Evolutionary conservation across 2,113 vertebrate genomes (phyloP).

Genomic region (Delphinus delphis): DNA sequence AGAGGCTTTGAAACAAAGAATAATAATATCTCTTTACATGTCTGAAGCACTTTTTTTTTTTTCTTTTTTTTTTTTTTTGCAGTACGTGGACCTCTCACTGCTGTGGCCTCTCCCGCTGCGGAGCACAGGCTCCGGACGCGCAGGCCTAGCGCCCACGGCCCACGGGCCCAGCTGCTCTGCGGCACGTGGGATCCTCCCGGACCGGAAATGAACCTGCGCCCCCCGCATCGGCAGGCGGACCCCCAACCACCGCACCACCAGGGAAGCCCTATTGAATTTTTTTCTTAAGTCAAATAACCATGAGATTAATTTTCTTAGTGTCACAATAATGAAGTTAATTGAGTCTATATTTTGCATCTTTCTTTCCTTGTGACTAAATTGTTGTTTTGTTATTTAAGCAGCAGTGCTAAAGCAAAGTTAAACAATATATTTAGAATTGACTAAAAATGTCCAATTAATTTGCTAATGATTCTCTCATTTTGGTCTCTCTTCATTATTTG

Average conservation of each 20-base stretch:
- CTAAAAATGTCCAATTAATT: background rate
- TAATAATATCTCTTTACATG: background rate
- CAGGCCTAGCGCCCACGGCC: too few relatives aligned
- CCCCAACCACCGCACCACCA: too few relatives aligned
- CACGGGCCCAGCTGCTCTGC: too few relatives aligned
- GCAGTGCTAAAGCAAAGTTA: background rate
- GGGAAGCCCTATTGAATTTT: too few relatives aligned
- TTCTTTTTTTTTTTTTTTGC: too few relatives aligned
- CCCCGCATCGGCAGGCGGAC: too few relatives aligned
- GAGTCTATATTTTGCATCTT: background rate
- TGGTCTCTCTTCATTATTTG: background rate
- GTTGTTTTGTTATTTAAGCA: constrained; percentile 8
- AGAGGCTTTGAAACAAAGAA: background rate
- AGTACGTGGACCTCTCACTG: too few relatives aligned
- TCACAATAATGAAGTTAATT: background rate
- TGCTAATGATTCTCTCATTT: background rate
- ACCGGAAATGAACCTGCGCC: too few relatives aligned
- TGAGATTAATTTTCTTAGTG: constrained; percentile 8
- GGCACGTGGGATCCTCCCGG: too few relatives aligned
- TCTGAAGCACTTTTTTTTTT: background rate
- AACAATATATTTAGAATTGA: background rate
- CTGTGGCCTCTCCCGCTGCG: too few relatives aligned
- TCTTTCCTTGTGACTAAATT: background rate
- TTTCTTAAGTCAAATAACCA: background rate
- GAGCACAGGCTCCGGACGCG: too few relatives aligned